Percentiles rank a stretch among this genome's conserved stretches.
These are phyloP conservation scores for Sipha maydis DNA, from an alignment of 2,888 invertebrate species.

Conservation along the genomic window DNA sequence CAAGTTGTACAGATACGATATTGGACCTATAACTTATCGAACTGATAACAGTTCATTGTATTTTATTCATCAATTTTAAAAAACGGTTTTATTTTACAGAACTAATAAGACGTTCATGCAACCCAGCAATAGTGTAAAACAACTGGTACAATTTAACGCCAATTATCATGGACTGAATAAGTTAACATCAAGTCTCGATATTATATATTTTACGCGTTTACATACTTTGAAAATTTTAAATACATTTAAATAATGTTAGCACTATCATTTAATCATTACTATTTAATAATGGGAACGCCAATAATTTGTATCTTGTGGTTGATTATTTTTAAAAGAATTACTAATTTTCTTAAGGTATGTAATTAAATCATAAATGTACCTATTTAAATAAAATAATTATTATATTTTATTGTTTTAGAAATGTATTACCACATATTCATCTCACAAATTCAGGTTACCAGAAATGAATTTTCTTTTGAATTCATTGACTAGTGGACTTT, in stretches of 20 bases:
- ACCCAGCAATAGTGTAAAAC: no score
- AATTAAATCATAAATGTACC: background rate
- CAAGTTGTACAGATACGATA: no score
- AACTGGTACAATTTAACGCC: no score
- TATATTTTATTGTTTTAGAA: slow-evolving; percentile 38
- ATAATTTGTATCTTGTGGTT: slow-evolving; percentile 27
- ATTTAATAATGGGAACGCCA: slow-evolving; percentile 19
- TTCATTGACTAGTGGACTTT: slow-evolving; percentile 45
- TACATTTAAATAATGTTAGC: slow-evolving; percentile 15
- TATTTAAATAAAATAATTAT: background rate
- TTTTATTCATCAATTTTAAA: no score
- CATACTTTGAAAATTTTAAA: background rate
- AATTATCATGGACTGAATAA: no score
- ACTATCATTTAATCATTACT: slow-evolving; percentile 4
- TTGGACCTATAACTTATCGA: no score
- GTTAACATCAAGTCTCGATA: no score
- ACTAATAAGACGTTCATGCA: no score
- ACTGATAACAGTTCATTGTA: no score
- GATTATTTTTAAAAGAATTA: slow-evolving; percentile 35
- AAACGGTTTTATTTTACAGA: no score
- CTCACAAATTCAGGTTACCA: slow-evolving; percentile 32
- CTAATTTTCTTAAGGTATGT: slow-evolving; percentile 10
- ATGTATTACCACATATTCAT: slow-evolving; percentile 31
- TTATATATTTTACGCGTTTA: no score
- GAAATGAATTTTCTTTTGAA: slow-evolving; percentile 35